These are phyloP conservation scores for Ganaspis brasiliensis DNA, from an alignment of 2,888 invertebrate species.

Conservation along the genomic window DNA sequence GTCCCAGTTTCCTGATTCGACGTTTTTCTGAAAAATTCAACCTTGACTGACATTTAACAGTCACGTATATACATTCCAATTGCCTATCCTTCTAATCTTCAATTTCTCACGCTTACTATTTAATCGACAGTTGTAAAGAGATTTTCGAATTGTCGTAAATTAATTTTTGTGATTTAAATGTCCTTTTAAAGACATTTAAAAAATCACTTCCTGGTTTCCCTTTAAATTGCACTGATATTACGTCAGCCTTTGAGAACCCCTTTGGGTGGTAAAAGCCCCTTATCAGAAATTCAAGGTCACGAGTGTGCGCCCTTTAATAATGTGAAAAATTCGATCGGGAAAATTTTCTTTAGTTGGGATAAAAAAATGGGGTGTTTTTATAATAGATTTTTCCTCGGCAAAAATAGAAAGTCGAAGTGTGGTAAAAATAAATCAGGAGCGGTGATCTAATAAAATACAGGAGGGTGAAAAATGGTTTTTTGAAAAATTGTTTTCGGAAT, in stretches of 20 bases:
- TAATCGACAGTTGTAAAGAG: no score
- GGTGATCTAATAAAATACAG: no score
- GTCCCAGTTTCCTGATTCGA: background rate
- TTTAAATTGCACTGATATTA: background rate
- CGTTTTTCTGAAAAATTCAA: slow-evolving; percentile 60
- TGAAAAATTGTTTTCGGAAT: no score
- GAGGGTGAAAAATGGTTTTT: no score
- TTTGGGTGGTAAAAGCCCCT: slow-evolving; percentile 1
- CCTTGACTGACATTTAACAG: slow-evolving; percentile 74
- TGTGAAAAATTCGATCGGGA: background rate
- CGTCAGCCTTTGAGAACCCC: slow-evolving; percentile 28
- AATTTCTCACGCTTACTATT: no score
- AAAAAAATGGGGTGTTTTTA: background rate
- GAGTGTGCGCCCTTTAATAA: background rate
- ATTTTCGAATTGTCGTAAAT: no score
- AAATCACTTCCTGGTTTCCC: background rate
- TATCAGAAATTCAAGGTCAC: background rate
- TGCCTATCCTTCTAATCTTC: no score
- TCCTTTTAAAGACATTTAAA: background rate
- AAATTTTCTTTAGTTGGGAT: background rate
- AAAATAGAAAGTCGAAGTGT: background rate
- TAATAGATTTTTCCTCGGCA: background rate
- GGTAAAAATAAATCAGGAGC: no score
- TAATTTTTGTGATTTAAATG: no score
- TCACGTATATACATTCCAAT: slow-evolving; percentile 22